Conservation (phyloP, 2,888 invertebrate species). For the Agrilus biguttatus region DNA sequence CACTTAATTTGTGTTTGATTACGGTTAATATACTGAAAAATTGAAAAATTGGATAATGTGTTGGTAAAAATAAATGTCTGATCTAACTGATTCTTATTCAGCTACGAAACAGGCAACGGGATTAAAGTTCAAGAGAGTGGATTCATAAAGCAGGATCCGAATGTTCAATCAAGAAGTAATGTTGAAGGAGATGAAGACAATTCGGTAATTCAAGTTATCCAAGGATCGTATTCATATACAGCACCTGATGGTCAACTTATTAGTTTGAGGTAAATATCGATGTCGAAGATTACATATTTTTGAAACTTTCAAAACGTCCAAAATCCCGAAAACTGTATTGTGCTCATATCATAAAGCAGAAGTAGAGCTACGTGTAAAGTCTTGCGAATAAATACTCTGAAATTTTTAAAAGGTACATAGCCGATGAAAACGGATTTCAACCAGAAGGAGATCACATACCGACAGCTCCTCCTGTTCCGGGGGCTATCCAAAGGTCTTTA, state of each 20-base stretch:
- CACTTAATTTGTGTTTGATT: too few relatives aligned
- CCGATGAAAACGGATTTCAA: constrained; percentile 59
- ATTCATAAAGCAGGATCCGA: constrained; percentile 46
- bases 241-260: constrained; percentile 56
- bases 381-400: constrained; percentile 14
- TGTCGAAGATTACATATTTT: not conserved
- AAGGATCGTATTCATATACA: constrained; percentile 54
- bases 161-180: constrained; percentile 21
- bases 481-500: constrained; percentile 15
- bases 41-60: too few relatives aligned
- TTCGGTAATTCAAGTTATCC: constrained; percentile 39
- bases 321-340: too few relatives aligned
- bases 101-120: constrained; percentile 67
- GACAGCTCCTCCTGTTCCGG: constrained; percentile 32
- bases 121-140: constrained; percentile 61
- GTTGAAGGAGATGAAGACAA: constrained; percentile 32
- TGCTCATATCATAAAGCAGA: too few relatives aligned
- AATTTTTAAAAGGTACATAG: constrained; percentile 39
- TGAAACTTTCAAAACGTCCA: not conserved
- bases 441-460: constrained; percentile 52
- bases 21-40: too few relatives aligned
- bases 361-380: not conserved
- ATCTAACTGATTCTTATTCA: constrained; percentile 19
- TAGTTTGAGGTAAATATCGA: constrained; percentile 36
- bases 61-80: not conserved